Base-by-base conservation (phyloP, 2,797 vertebrate species). In the Erethizon dorsatum region DNA sequence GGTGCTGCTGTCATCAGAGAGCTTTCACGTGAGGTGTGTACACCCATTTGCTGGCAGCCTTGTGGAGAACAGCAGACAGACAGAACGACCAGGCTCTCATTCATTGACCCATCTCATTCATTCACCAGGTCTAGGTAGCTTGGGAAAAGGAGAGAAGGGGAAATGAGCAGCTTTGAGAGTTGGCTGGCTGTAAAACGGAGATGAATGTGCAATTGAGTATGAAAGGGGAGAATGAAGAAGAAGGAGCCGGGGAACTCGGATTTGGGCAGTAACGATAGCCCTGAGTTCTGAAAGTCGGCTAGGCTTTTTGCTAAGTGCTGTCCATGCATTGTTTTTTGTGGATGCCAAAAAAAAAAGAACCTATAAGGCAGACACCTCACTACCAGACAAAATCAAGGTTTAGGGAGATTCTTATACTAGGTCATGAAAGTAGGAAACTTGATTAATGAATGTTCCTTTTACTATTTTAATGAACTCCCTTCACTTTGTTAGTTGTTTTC, bases 401-500 rank as follows among this genome's bases (percentile, higher is more conserved):
- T 84, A 26, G 31, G 50, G 45, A 61, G 33, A 8, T 18, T 31
- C 28, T 57, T 79, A 33, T 26, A 9, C 0, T 63, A 18, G 65
- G n/a, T 77, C 79, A 57, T 2, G 47, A 67, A 73, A 63, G n/a
- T 37, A 0, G 52, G n/a, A 82, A 22, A 26, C 67, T 50, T 18
- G 67, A 2, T 59, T 33, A 59, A 41, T 17, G 10, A 47, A 2
- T 5, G 3, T 4, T n/a, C 6, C 61, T 83, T 80, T 84, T 33
- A 45, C 28, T 47, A 37, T 20, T 82, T 2, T 37, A 47, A 41
- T 45, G 15, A 59, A 9, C 11, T 52, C 6, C 50, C 91, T 84
- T 54, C n/a, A 24, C 65, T 77, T 83, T 71, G 83, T 88, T 73
- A 84, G 41, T 50, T 52, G 59, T 89, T 86, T 94, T 31, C 61